Base-by-base conservation (phyloP, 2,888 invertebrate genomes). In the Trissolcus brochymenae region DNA sequence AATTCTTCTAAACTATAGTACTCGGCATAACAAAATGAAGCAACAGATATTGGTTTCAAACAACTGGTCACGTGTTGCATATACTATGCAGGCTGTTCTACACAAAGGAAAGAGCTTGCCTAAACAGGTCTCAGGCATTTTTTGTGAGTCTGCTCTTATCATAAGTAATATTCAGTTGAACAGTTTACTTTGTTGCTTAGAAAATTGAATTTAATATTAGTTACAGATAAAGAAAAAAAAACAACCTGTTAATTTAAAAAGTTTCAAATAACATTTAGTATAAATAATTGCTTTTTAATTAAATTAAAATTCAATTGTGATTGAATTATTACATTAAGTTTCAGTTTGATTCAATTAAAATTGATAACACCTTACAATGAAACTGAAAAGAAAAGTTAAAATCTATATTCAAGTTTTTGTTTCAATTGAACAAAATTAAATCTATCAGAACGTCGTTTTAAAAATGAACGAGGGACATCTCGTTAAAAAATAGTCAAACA, bases 61-160 rank as follows among this genome's bases (percentile, higher is more conserved):
- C 49, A 50, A 50, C 50, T 49, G 60, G 50, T 60, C 60, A 49
- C 60, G 60, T 17, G 56, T 19, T 56, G 56, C 19, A 13, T 29
- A 49, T 29, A 11, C 16, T 60, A 50, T 60, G 60, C 35, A 50
- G 60, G 17, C 60, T 7, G 13, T 13, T 4, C 60, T 29, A 60
- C 49, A 60, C 60, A 60, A 60, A 50, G 51, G 51, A 49, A 50
- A 40, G 51, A 61, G 19, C 61, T 61, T 61, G 40, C 51, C 19
- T 51, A 50, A 61, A 61, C 60, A 25, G 60, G 60, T 60, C 49
- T 50, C 29, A 46, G 49, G 50, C 29, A 50, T 50, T 60, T 49
- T 60, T 60, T 60, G 49, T 6, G 50, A 14, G 49, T 29, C 60
- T 49, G 49, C 49, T n/a, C n/a, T 50, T 43, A 50, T 57, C 21